Conservation (phyloP, 2,888 invertebrate species). For the Megaustenia siamemsis region DNA sequence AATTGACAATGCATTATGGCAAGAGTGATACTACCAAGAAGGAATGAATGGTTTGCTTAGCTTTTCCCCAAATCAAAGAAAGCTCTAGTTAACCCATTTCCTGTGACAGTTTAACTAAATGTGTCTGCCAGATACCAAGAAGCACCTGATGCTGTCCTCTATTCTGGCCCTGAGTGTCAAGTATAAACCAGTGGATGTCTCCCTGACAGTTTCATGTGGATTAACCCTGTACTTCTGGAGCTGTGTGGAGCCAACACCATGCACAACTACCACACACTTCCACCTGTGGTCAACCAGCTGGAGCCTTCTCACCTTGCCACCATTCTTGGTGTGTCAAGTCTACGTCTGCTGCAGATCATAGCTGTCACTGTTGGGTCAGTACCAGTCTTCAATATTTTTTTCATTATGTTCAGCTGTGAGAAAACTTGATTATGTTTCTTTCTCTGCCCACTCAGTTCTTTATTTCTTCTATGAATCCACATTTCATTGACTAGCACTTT, state of each 20-base stretch:
- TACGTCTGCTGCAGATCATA: slow-evolving; percentile 83
- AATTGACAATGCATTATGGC: no score
- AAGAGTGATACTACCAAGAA: no score
- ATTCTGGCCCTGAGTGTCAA: slow-evolving; percentile 83
- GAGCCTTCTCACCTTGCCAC: slow-evolving; percentile 68
- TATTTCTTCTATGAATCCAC: no score
- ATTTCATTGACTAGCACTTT: no score
- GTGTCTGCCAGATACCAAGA: slow-evolving; percentile 70
- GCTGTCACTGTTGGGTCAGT: slow-evolving; percentile 83
- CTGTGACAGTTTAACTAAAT: no score
- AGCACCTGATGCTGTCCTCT: slow-evolving; percentile 81
- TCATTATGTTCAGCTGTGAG: no score
- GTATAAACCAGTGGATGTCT: slow-evolving; percentile 83
- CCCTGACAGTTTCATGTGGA: slow-evolving; percentile 83
- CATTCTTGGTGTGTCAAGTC: slow-evolving; percentile 81
- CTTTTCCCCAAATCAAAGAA: no score
- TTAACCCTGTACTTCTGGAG: slow-evolving; percentile 81
- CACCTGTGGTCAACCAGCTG: slow-evolving; percentile 64
- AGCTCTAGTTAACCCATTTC: no score
- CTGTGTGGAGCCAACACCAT: slow-evolving; percentile 73
- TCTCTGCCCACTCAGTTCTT: no score
- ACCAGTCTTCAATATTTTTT: no score
- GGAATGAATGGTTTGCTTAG: no score
- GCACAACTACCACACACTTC: slow-evolving; percentile 65
- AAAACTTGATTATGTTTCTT: no score